Evolutionary conservation across 1,140 invertebrate species (phyloP), one percentile per base, ranked within the genome.

Genomic region (Procambarus clarkii): DNA sequence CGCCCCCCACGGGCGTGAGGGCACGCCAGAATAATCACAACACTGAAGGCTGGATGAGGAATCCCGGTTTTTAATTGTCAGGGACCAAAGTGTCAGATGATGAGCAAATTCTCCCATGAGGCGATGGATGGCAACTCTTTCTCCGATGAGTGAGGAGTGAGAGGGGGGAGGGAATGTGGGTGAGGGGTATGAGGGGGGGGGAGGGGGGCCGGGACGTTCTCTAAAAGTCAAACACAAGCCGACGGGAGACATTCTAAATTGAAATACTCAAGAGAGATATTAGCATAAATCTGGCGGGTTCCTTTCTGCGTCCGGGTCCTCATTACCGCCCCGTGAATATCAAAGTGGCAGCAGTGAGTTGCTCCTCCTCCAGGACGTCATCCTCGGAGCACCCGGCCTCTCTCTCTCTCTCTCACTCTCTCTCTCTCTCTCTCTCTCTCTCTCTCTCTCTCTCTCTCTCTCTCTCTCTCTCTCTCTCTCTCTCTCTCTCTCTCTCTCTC

Each of bases 221-320:
- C 86, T 88, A 79, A 79, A 88, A 88, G 86, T 88, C 86, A 88
- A 88, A 82, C 86, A 88, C 78, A 88, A 81, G 58, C 78, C 74
- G 45, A 45, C 7, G 86, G n/a, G 79, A 71, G 86, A 88, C 86
- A 88, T 88, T 80, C 78, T 71, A 88, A 88, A 88, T 88, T 88
- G 86, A 88, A 88, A 88, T 88, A 82, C 76, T 81, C 78, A 74
- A 88, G 86, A 74, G 86, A 64, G 60, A 64, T 60, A 88, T 88
- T 88, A 88, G 86, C 86, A 88, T 88, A 88, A 88, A 88, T 88
- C 86, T 88, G 4, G n/a, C 78, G 9, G 8, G 80, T 74, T 88
- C 60, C 86, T 88, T 88, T 88, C 78, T 80, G 78, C 79, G 64
- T 79, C 79, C 48, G 34, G 54, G 46, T 81, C 86, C 80, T 88